Evolutionary conservation across 2,113 vertebrate genomes (phyloP).

Genomic region (Bubo scandiacus): DNA sequence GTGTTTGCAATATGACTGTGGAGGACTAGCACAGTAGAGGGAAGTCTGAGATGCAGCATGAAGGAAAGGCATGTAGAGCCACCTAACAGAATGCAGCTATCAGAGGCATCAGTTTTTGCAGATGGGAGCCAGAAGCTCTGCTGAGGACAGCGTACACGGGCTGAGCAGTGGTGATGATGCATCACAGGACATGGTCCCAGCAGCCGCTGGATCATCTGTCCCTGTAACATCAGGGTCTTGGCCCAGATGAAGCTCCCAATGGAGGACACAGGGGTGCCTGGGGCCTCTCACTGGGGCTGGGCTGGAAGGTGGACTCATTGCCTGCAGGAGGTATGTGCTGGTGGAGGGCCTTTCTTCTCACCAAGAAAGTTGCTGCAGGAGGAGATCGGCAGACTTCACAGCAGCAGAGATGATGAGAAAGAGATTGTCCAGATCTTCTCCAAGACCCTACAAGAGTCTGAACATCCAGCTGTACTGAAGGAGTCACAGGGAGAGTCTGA

Average conservation of each 20-base stretch:
- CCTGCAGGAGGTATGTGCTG: neutral
- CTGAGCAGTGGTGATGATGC: neutral
- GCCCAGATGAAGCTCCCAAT: neutral
- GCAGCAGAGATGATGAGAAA: neutral
- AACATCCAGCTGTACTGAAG: neutral
- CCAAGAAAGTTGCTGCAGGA: neutral
- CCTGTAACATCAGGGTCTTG: neutral
- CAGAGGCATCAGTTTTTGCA: neutral
- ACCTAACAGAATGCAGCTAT: neutral
- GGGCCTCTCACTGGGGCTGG: fast-evolving
- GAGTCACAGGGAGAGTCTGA: neutral
- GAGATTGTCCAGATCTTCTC: neutral
- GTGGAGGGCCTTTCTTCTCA: fast-evolving
- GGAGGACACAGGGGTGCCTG: neutral
- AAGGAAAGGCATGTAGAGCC: neutral
- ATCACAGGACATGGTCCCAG: neutral
- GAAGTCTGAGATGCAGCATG: neutral
- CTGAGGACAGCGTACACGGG: fast-evolving
- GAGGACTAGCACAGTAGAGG: neutral
- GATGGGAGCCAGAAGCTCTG: neutral
- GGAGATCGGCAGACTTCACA: neutral
- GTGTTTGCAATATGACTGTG: neutral
- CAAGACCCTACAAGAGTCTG: neutral
- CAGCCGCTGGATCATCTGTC: neutral
- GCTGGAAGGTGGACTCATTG: neutral